Evolutionary conservation across 2,797 vertebrate species (phyloP).

Genomic region (Sciaenops ocellatus): DNA sequence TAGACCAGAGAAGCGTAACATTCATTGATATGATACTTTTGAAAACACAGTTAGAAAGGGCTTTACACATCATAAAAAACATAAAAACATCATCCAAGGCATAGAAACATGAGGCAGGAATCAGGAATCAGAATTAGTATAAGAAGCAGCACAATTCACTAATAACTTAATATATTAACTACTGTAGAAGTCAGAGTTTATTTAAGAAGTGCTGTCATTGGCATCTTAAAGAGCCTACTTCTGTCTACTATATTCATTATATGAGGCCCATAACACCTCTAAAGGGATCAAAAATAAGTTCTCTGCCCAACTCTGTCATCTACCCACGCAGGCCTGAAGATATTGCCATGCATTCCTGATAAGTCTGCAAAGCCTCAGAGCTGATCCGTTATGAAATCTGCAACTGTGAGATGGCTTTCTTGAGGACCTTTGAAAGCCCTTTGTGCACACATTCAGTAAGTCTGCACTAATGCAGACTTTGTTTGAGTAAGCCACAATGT

Average conservation of each 20-base stretch:
- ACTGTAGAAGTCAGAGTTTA: constrained; percentile 12
- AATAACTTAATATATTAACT: constrained; percentile 2
- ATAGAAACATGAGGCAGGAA: not conserved
- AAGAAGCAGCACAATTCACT: constrained; percentile 4
- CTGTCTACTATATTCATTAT: constrained; percentile 28
- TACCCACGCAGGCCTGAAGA: constrained; percentile 10
- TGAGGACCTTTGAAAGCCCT: constrained; percentile 13
- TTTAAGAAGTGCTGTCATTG: constrained; percentile 2
- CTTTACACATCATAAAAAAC: constrained; percentile 7
- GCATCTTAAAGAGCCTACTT: constrained; percentile 11
- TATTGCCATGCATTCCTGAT: constrained; percentile 47
- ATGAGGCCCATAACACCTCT: constrained; percentile 18
- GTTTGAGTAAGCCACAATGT: constrained; percentile 15
- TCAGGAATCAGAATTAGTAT: not conserved
- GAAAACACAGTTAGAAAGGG: not conserved
- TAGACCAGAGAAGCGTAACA: not conserved
- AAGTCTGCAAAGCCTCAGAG: constrained; percentile 36
- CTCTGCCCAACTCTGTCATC: constrained; percentile 6
- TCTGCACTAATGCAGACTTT: not conserved
- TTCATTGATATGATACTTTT: constrained; percentile 16
- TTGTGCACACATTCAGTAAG: constrained; percentile 23
- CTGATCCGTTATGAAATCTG: constrained; percentile 46
- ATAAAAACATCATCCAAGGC: not conserved
- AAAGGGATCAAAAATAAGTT: constrained; percentile 44
- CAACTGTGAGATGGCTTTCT: constrained; percentile 31